These are phyloP conservation scores for Melipona quadrifasciata DNA, from an alignment of 1,140 invertebrate genomes.

Conservation along the genomic window DNA sequence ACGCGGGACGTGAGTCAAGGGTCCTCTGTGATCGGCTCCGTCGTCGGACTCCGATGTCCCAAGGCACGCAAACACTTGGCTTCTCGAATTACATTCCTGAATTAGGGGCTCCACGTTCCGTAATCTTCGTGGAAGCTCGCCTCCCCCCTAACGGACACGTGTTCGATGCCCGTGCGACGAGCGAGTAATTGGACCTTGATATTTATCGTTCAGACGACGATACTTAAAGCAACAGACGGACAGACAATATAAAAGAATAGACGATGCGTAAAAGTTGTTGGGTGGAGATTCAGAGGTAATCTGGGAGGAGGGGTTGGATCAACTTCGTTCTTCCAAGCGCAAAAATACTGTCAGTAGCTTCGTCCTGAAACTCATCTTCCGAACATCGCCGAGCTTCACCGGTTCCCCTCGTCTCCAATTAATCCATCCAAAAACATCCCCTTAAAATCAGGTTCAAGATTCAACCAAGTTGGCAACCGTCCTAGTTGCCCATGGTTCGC, in stretches of 20 bases:
- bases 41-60: conserved; percentile 18
- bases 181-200: conserved; percentile 16
- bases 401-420: not conserved
- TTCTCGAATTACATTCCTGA: conserved; percentile 66
- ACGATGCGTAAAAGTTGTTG: no score
- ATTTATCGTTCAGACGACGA: not conserved
- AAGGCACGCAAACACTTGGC: conserved; percentile 64
- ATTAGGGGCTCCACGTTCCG: conserved; percentile 36
- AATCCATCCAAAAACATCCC: not conserved
- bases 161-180: not conserved
- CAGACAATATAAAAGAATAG: no score
- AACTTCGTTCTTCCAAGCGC: no score
- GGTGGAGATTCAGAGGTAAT: no score
- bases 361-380: no score
- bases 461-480: conserved; percentile 8
- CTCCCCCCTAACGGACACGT: conserved; percentile 15
- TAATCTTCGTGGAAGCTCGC: conserved; percentile 46
- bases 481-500: conserved; percentile 6
- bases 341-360: no score
- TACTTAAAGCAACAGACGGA: not conserved
- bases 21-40: conserved; percentile 37
- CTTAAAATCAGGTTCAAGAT: not conserved
- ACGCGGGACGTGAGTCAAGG: conserved; percentile 68
- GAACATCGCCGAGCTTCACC: no score
- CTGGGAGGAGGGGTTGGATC: no score